A percentile compares a stretch with the other conserved stretches of the same genome.
phyloP scores from a whole-genome alignment of 2,888 invertebrate genomes.

The Tipula lateralis region DNA sequence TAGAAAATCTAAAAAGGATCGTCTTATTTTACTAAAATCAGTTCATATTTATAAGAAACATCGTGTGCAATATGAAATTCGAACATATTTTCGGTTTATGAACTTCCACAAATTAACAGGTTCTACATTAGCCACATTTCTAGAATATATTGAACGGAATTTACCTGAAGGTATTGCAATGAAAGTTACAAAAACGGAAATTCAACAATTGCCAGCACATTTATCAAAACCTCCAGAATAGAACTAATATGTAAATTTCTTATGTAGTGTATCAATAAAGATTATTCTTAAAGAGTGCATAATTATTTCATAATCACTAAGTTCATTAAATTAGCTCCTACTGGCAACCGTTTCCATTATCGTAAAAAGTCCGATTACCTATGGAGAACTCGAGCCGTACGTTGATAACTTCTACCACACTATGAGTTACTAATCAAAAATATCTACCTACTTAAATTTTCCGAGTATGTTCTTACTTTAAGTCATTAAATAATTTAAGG shows the following conservation, averaged over 20 bases:
- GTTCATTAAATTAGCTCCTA: too few relatives aligned
- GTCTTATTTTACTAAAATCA: slow-evolving; percentile 78
- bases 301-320: too few relatives aligned
- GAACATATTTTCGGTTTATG: slow-evolving; percentile 85
- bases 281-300: not conserved
- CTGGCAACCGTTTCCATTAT: too few relatives aligned
- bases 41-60: slow-evolving; percentile 91
- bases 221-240: slow-evolving; percentile 48
- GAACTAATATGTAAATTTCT: not conserved
- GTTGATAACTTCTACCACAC: too few relatives aligned
- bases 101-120: slow-evolving; percentile 83
- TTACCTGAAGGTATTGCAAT: slow-evolving; percentile 95
- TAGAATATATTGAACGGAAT: slow-evolving; percentile 95
- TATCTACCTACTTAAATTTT: too few relatives aligned
- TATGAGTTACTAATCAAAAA: too few relatives aligned
- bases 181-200: slow-evolving; percentile 76
- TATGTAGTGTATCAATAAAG: not conserved
- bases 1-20: slow-evolving; percentile 66
- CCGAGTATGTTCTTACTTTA: too few relatives aligned
- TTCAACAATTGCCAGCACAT: slow-evolving; percentile 55
- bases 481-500: too few relatives aligned
- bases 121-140: slow-evolving; percentile 89
- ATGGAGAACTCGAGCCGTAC: too few relatives aligned
- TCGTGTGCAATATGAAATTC: slow-evolving; percentile 89
- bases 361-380: too few relatives aligned